These are phyloP conservation scores for Leuciscus waleckii DNA, from an alignment of 2,797 vertebrate species.

Conservation along the genomic window DNA sequence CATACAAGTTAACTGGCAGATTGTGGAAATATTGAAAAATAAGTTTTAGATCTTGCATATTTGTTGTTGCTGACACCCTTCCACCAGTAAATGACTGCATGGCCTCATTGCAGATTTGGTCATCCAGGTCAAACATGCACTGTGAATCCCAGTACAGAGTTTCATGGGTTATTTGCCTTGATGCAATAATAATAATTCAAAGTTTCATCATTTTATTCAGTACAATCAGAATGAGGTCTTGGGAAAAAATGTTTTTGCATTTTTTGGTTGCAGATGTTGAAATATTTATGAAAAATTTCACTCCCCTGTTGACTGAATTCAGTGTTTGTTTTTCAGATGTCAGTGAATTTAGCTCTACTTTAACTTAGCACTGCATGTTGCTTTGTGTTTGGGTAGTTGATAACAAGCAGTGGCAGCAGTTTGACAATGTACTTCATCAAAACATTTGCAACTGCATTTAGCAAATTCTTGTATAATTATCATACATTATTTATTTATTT, in stretches of 20 bases:
- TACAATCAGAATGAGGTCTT: neutral
- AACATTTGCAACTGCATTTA: neutral
- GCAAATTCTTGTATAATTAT: neutral
- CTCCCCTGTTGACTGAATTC: neutral
- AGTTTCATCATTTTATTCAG: neutral
- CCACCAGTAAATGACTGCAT: neutral
- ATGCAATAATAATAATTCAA: neutral
- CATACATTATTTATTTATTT: neutral
- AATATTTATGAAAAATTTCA: slow-evolving; percentile 13
- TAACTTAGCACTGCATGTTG: neutral
- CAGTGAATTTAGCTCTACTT: neutral
- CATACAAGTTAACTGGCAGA: neutral
- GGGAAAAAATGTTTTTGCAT: neutral
- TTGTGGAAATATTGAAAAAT: neutral
- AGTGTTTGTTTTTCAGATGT: slow-evolving; percentile 5
- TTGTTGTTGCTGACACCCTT: neutral
- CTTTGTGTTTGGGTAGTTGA: neutral
- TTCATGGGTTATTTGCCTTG: neutral
- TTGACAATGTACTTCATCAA: neutral
- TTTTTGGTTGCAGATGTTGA: slow-evolving; percentile 13
- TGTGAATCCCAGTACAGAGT: neutral
- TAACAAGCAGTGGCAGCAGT: neutral
- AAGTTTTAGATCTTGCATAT: neutral
- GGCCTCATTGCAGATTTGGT: slow-evolving; percentile 1
- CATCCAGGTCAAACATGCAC: neutral